Base-by-base conservation (phyloP, 2,888 invertebrate genomes). In the Prosopocoilus inquinatus region DNA sequence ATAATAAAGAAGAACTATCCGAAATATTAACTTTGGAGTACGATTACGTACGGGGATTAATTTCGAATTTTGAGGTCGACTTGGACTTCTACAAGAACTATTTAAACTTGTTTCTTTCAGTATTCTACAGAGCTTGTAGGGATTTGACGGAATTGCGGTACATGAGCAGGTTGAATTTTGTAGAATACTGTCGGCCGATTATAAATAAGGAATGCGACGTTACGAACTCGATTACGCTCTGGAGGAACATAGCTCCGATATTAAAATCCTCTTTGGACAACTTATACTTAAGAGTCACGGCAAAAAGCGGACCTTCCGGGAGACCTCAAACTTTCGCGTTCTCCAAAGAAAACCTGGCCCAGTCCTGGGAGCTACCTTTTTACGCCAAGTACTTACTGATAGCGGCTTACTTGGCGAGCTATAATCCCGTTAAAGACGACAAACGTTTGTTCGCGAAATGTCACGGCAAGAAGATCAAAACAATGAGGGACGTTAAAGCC, bases 351-450 rank as follows among this genome's bases (percentile, higher is more conserved):
- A 70, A 67, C 28, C 77, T 86, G 64, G 85, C 84, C 0, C 84
- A 84, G 61, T 86, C 86, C 49, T 81, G 91, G 33, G 91, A 92
- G 68, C 72, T 96, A 2, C 96, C 96, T 0, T 94, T 86, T 71
- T 95, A 93, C 76, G 90, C 93, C 0, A 96, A 96, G 75, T 95
- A 85, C 74, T 80, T 96, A 34, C 79, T 96, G 2, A 90, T 96
- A 20, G 93, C 96, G 5, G 90, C 94, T 1, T 96, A 92, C 73
- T 79, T 96, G 57, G 96, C 96, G 0, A 96, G 96, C 33, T 92
- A 95, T 74, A 96, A 96, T 75, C 91, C 95, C 1, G 85, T 90
- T 0, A 91, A 90, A 65, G 88, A 91, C 64, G 96, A 96, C 72
- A 92, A 90, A 70, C 80, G 90, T 45, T 79, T 96, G 43, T 96